Percentiles rank a stretch among this genome's conserved stretches.
phyloP scores from a whole-genome alignment of 2,797 vertebrate genomes.

The Cynodonichthys magdalenae region DNA sequence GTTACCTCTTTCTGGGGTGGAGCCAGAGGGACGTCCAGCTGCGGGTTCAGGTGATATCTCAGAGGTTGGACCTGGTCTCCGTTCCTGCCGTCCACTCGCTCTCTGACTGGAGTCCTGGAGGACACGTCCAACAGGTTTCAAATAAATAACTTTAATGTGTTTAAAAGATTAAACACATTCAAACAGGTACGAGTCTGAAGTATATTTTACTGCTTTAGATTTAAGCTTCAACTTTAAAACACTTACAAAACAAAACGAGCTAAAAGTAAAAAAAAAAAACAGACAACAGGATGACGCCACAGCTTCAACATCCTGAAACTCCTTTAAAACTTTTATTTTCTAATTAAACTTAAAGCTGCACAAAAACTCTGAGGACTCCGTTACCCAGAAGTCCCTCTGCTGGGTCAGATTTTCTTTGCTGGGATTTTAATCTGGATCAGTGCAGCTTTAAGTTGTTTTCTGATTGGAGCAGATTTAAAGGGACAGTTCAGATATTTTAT shows the following conservation, averaged over 20 bases:
- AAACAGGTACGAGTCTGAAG: no score
- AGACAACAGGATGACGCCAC: background rate
- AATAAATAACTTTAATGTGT: no score
- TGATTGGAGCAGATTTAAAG: background rate
- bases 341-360: conserved; percentile 30
- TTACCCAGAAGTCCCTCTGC: conserved; percentile 26
- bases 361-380: conserved; percentile 1
- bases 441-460: conserved; percentile 23
- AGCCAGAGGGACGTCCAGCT: conserved; percentile 69
- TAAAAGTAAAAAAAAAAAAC: no score
- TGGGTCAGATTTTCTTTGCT: no score
- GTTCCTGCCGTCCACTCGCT: conserved; percentile 68
- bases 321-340: background rate
- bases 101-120: conserved; percentile 70
- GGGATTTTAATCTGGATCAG: background rate
- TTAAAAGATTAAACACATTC: background rate
- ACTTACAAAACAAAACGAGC: no score
- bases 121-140: background rate
- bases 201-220: no score
- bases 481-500: background rate
- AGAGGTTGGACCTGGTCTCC: conserved; percentile 79
- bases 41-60: conserved; percentile 74
- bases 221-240: no score
- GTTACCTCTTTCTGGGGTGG: conserved; percentile 75
- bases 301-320: background rate